Conservation (phyloP, 2,888 invertebrate genomes). For the Drosophila quinaria region DNA sequence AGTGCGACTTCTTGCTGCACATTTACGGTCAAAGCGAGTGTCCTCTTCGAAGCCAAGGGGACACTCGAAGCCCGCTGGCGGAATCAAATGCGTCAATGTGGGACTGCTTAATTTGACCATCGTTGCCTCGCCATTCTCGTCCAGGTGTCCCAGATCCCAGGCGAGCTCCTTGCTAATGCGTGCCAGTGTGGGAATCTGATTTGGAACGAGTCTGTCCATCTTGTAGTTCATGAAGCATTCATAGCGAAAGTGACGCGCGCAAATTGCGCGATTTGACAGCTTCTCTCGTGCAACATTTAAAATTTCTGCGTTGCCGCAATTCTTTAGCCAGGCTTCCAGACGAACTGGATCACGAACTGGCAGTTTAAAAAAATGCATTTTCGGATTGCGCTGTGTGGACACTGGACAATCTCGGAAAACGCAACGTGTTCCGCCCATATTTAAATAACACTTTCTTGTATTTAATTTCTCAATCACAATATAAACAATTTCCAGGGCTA, state of each 20-base stretch:
- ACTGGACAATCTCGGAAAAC: slow-evolving; percentile 86
- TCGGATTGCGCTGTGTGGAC: slow-evolving; percentile 83
- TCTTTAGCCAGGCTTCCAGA: slow-evolving; percentile 67
- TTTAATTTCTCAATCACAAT: slow-evolving; percentile 15
- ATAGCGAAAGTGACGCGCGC: slow-evolving; percentile 87
- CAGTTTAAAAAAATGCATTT: slow-evolving; percentile 87
- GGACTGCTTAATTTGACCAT: slow-evolving; percentile 55
- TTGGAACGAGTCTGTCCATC: slow-evolving; percentile 85
- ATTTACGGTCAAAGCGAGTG: slow-evolving; percentile 28
- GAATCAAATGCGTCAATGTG: slow-evolving; percentile 70
- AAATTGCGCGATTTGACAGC: slow-evolving; percentile 86
- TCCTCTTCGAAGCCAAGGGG: slow-evolving; percentile 59
- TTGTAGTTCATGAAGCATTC: slow-evolving; percentile 86
- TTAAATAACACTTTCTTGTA: neutral
- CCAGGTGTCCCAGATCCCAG: slow-evolving; percentile 72
- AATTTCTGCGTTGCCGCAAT: slow-evolving; percentile 63
- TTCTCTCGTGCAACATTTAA: slow-evolving; percentile 83
- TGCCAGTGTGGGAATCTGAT: slow-evolving; percentile 86
- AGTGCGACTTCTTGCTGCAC: slow-evolving; percentile 16
- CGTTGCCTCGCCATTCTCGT: slow-evolving; percentile 58
- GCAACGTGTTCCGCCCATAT: slow-evolving; percentile 87
- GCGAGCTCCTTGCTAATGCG: slow-evolving; percentile 71
- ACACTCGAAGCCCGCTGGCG: slow-evolving; percentile 70
- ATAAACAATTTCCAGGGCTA: neutral
- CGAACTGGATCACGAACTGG: slow-evolving; percentile 83